These are phyloP conservation scores for Brienomyrus brachyistius DNA, from an alignment of 2,113 vertebrate species.

Conservation along the genomic window DNA sequence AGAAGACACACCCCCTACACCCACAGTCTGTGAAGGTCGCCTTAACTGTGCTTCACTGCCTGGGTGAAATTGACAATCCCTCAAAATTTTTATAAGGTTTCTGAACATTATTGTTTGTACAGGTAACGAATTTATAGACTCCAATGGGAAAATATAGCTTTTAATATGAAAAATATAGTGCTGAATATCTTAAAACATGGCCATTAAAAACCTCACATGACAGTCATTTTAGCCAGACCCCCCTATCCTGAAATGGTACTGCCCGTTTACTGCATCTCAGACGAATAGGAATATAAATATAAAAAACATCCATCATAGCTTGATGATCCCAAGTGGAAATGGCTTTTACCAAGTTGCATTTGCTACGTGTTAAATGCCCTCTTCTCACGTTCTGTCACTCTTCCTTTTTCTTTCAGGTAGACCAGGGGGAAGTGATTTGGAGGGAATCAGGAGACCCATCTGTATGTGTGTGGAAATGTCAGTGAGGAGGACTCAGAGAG, in stretches of 20 bases:
- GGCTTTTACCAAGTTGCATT: not conserved
- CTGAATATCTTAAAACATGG: not conserved
- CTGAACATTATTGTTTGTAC: not conserved
- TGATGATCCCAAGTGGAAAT: not conserved
- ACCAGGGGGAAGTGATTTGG: no score
- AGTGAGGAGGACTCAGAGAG: not conserved
- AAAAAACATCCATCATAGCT: not conserved
- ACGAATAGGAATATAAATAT: not conserved
- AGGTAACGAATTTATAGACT: not conserved
- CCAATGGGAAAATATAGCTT: not conserved
- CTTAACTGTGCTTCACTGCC: not conserved
- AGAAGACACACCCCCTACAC: not conserved
- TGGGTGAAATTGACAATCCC: not conserved
- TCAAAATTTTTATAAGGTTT: not conserved
- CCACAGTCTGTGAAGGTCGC: not conserved
- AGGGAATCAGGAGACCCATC: not conserved
- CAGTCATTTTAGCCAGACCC: not conserved
- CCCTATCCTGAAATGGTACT: not conserved
- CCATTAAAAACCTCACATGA: not conserved
- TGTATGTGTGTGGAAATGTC: not conserved
- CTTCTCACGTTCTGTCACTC: no score
- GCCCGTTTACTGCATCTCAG: not conserved
- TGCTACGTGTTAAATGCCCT: not conserved
- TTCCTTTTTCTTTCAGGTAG: no score
- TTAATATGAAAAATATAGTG: not conserved